Conservation (phyloP, 2,888 invertebrate species). For the Cryptus armator region DNA sequence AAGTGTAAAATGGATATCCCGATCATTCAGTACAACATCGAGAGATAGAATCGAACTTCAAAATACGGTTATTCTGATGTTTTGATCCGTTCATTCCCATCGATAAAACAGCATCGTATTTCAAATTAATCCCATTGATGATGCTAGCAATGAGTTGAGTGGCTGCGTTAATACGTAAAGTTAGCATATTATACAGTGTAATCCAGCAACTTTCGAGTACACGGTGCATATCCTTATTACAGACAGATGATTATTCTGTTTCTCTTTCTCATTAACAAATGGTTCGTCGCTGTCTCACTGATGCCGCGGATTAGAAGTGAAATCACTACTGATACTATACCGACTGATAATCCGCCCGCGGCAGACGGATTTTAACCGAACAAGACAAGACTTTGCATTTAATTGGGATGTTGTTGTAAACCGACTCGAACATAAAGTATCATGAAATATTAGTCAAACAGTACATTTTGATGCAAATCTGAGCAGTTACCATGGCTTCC, state of each 20-base stretch:
- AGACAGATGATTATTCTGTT: background rate
- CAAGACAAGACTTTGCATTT: no score
- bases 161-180: background rate
- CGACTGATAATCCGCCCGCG: background rate
- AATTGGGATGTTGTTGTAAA: background rate
- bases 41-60: background rate
- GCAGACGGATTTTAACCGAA: conserved; percentile 23
- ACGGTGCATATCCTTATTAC: background rate
- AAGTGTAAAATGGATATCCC: background rate
- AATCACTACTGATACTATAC: background rate
- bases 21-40: background rate
- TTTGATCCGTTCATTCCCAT: background rate
- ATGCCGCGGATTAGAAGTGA: background rate
- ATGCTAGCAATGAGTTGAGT: background rate
- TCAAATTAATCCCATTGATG: background rate
- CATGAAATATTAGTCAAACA: background rate
- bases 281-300: conserved; percentile 6
- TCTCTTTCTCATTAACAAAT: conserved; percentile 10
- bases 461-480: background rate
- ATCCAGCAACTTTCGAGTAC: background rate
- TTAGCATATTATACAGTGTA: background rate
- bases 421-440: background rate
- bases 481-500: no score
- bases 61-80: background rate
- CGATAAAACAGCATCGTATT: background rate